Base-by-base conservation (phyloP, 1,140 invertebrate genomes). In the Diploscapter pachys region DNA sequence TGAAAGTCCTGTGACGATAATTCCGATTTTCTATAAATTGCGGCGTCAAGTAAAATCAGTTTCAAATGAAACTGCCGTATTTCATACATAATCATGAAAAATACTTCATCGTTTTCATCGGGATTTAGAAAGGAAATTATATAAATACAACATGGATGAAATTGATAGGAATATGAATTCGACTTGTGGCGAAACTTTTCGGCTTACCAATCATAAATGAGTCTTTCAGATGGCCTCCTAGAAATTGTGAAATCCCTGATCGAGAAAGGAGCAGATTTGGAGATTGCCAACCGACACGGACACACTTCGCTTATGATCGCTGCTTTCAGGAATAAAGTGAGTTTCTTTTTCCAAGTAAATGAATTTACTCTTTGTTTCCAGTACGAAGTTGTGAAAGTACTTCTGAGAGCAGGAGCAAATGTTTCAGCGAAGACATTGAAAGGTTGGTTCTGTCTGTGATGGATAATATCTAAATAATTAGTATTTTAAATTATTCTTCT, bases 161-260 rank as follows among this genome's bases (percentile, higher is more conserved):
- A 31, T 31, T 31, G 31, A 31, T 31, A 31, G 31, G 31, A 31
- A 31, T 31, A 31, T 31, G 31, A 31, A 31, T 31, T 31, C 31
- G 31, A 31, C 31, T 31, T 31, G 31, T 31, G 31, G 31, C 31
- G 31, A 31, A 31, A 31, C 31, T 31, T 31, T 31, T 31, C 31
- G 31, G 31, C 31, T 31, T 31, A 31, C 31, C 31, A 31, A 31
- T 31, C 31, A 31, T 31, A 31, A 31, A 31, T 31, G 31, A 31
- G 31, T 92, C 86, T 93, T 92, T 83, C 31, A 31, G 92, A 93
- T 86, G 93, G 92, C 66, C 87, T 92, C 73, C 86, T 94, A 72
- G 92, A 94, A 82, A 93, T 95, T 71, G 93, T 94, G n/a, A 90
- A 91, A 82, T 95, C 93, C 85, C 87, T 95, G 55, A 90, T 91